Base-by-base conservation (phyloP, 2,888 invertebrate genomes). In the Rhaphigaster nebulosa region DNA sequence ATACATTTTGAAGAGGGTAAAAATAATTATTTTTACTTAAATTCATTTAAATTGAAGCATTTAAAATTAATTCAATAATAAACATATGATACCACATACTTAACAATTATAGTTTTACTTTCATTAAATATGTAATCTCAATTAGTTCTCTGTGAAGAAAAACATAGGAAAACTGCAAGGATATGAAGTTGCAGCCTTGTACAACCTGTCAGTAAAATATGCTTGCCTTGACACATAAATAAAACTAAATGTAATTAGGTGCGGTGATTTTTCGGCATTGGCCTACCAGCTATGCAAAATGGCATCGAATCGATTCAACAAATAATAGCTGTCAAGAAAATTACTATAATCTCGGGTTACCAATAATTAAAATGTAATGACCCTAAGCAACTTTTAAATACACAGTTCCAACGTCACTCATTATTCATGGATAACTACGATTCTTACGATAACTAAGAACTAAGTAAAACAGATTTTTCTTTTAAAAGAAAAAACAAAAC, bases 141-240 rank as follows among this genome's bases (percentile, higher is more conserved):
- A 60, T 60, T 18, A n/a, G 60, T 60, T 29, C 29, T 1, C 26
- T 18, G 1, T 38, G 0, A 26, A 29, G n/a, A 0, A 76, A 70
- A 34, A 76, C 34, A 38, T 0, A 20, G 38, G 38, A 20, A 76
- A 76, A 76, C 38, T 65, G 38, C 70, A 76, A 76, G 70, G 70
- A 6, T 0, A 38, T 76, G 3, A 18, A 76, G 34, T 76, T 20
- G 20, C 20, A 84, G n/a, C 84, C 84, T 84, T 45, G 84, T 50
- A 84, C n/a, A n/a, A 84, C 15, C 45, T 45, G 50, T 84, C 41
- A 50, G 45, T 84, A 45, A 50, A 84, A 84, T 84, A 84, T 84
- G 45, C n/a, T 50, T 45, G 84, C 84, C 84, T 84, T 84, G 84
- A 84, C 84, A 84, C 84, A 84, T 3, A 84, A 84, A 84, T 84